Evolutionary conservation across 2,888 invertebrate species (phyloP), one percentile per base, ranked within the genome.

Genomic region (Athrips mouffetella): DNA sequence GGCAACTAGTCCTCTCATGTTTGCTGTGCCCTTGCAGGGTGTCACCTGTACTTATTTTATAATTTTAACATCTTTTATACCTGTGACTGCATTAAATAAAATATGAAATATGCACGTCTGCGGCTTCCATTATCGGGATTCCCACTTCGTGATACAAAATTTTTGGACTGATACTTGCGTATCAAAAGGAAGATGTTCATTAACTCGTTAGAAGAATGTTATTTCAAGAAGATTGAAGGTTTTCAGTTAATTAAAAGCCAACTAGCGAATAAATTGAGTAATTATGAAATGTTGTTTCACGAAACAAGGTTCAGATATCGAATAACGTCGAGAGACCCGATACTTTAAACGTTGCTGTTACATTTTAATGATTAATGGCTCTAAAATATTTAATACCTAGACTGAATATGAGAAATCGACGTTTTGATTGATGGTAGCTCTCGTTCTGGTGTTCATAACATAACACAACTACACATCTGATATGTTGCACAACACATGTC

Each of bases 121-220:
- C 58, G 60, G 65, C 66, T 63, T 61, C 65, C 66, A 65, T 69
- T 71, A 72, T 69, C 61, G 60, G 62, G 63, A 42, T 49, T 41
- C 47, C 18, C 46, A 41, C 48, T 48, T 50, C 47, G 37, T 37
- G 30, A 30, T 45, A 30, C 40, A 10, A 44, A n/a, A 6, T 27
- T 27, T 21, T 42, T 16, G 25, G 33, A 25, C 45, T 33, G 13
- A 11, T 33, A 45, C 18, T 42, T 18, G 21, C 11, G 21, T 3
- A 23, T 15, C 6, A 25, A 42, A 10, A 10, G 29, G 6, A 29
- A 27, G 16, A 42, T 29, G 16, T 25, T 25, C 27, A 41, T 27
- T 27, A 16, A 18, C 29, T 42, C 27, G 18, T 29, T 41, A 41
- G 13, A 6, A 13, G 16, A 27, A 16, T 13, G 27, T 41, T 42